Evolutionary conservation across 2,888 invertebrate species (phyloP).

Genomic region (Macaria liturata): DNA sequence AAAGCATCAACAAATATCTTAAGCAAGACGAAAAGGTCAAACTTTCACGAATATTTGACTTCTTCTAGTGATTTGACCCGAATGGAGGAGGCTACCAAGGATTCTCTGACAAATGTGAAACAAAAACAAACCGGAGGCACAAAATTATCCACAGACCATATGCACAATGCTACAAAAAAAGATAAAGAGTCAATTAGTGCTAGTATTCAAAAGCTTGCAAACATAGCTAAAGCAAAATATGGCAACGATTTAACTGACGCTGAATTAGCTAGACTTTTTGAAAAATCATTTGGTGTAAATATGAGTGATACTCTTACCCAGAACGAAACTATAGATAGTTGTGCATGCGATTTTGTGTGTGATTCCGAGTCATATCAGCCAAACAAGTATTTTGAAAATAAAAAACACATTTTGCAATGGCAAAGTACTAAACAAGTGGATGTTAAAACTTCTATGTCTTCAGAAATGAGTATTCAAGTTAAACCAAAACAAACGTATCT

Average conservation of each 20-base stretch:
- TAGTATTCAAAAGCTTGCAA: constrained; percentile 3
- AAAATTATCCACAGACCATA: constrained; percentile 33
- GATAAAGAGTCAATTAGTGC: constrained; percentile 11
- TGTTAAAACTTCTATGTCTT: constrained; percentile 1
- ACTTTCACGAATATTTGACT: neutral
- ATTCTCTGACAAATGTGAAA: constrained; percentile 43
- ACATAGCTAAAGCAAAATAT: constrained; percentile 7
- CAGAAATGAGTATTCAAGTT: constrained; percentile 9
- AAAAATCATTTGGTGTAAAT: constrained; percentile 7
- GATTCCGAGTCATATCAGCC: constrained; percentile 43
- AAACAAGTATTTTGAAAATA: constrained; percentile 42
- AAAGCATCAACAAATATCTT: constrained; percentile 1
- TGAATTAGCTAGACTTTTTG: constrained; percentile 8
- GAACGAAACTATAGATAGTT: constrained; percentile 38
- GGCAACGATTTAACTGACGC: neutral
- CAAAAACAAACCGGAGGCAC: constrained; percentile 37
- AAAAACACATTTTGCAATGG: constrained; percentile 25
- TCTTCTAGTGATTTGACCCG: neutral
- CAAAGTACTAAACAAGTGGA: neutral
- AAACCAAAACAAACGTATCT: constrained; percentile 16
- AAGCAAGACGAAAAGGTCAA: neutral
- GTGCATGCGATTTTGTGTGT: constrained; percentile 45
- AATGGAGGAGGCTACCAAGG: constrained; percentile 29
- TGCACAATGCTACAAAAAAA: constrained; percentile 23
- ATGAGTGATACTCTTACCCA: constrained; percentile 1